Percentiles rank a stretch among this genome's conserved stretches.
phyloP scores from a whole-genome alignment of 1,140 invertebrate species.

The Sarcophaga peregrina region DNA sequence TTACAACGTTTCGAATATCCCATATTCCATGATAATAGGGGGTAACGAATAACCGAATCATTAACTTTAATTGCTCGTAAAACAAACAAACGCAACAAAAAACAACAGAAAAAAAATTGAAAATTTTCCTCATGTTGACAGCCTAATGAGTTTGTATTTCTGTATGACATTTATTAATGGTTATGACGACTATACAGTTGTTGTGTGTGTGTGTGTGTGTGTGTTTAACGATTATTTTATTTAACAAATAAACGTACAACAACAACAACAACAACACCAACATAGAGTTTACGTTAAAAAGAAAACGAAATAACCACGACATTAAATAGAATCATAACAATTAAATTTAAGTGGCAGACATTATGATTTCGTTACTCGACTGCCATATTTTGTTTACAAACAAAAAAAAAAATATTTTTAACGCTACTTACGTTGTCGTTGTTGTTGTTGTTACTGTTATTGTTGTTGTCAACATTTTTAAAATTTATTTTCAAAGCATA shows the following conservation, averaged over 20 bases:
- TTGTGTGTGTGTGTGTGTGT: neutral
- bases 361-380: constrained; percentile 26
- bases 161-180: constrained; percentile 37
- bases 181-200: no score
- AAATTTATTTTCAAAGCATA: constrained; percentile 28
- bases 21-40: no score
- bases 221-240: no score
- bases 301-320: neutral
- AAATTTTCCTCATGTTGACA: constrained; percentile 37
- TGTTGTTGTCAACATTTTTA: neutral
- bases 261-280: neutral
- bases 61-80: constrained; percentile 13
- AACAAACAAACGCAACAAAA: no score
- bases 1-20: no score
- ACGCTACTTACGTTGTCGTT: neutral
- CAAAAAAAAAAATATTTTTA: neutral
- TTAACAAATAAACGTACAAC: neutral
- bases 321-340: constrained; percentile 25
- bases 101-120: neutral
- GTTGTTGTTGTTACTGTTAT: neutral
- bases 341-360: constrained; percentile 38
- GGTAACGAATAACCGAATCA: neutral
- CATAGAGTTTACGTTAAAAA: neutral
- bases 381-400: constrained; percentile 25
- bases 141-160: constrained; percentile 14